A percentile compares a stretch with the other conserved stretches of the same genome.
These are phyloP conservation scores for Fringilla coelebs DNA, from an alignment of 2,797 vertebrate species.

Conservation along the genomic window DNA sequence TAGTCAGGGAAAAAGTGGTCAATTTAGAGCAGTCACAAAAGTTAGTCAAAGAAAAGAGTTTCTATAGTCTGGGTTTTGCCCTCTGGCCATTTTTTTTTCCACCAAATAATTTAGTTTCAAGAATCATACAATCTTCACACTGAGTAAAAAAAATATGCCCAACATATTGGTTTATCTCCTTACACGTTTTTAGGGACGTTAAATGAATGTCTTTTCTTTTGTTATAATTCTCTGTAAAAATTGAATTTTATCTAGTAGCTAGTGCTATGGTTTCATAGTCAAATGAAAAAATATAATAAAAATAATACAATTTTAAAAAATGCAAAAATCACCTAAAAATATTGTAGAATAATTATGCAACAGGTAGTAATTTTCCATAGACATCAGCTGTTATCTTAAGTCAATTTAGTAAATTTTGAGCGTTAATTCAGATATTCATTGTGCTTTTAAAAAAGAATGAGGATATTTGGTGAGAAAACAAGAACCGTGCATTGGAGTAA, in stretches of 20 bases:
- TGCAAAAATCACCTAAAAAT: background rate
- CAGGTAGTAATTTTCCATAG: background rate
- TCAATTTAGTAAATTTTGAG: background rate
- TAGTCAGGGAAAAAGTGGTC: constrained; percentile 65
- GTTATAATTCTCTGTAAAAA: background rate
- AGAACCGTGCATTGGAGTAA: background rate
- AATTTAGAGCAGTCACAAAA: constrained; percentile 50
- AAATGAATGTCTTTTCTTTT: background rate
- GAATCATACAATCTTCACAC: background rate
- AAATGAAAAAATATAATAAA: background rate
- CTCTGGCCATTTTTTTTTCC: background rate
- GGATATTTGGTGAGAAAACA: background rate
- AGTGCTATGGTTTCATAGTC: background rate
- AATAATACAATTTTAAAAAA: background rate
- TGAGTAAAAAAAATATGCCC: background rate
- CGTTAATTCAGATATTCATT: background rate
- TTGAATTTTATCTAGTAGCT: background rate
- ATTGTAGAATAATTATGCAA: background rate
- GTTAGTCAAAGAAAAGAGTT: constrained; percentile 57
- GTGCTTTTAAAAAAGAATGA: background rate
- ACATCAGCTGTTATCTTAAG: background rate
- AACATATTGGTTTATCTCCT: background rate
- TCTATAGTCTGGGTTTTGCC: background rate
- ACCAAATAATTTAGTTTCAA: background rate
- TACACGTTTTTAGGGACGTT: background rate